Evolutionary conservation across 2,888 invertebrate genomes (phyloP), one percentile per base, ranked within the genome.

Genomic region (Thecocarcelia acutangulata): DNA sequence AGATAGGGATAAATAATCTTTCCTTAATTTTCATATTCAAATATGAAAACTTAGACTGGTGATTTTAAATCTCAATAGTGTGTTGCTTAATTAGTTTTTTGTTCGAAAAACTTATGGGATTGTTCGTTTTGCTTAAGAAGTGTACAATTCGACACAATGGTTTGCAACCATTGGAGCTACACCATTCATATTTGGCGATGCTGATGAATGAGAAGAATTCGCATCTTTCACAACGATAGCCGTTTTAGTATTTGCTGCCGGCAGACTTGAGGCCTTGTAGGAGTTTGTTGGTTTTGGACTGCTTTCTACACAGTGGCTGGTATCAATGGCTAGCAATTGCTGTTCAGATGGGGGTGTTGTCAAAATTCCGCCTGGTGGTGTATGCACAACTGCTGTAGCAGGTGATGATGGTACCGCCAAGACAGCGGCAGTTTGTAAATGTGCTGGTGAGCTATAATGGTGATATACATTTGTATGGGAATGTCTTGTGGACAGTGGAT

Each of bases 141-240:
- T 89, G 64, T 85, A 89, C 48, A 89, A 85, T 83, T 89, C 89
- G 44, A 89, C 89, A 69, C 89, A 88, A 68, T 86, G 85, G 61
- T 89, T 88, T 46, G 77, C 72, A 58, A 78, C 76, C 15, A 70
- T 44, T 48, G 48, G 50, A 21, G 52, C 19, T 24, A 50, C 56
- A 37, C 79, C 79, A 44, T 80, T 79, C 19, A 76, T 79, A 61
- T 9, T 68, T n/a, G 73, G 19, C 19, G 56, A 28, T 6, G 54
- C 11, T 33, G 56, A 8, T 5, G 54, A 33, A 68, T 52, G 68
- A 19, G 64, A 9, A 56, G 15, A 28, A 15, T 15, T 63, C 15
- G 24, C 28, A 11, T 48, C 68, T 17, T 68, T 28, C 46, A 79
- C 48, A n/a, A 75, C 50, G 8, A 72, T 59, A 9, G 83, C 3